A percentile compares a stretch with the other conserved stretches of the same genome.
These are phyloP conservation scores for Gobiocypris rarus DNA, from an alignment of 2,113 vertebrate species.

Conservation along the genomic window DNA sequence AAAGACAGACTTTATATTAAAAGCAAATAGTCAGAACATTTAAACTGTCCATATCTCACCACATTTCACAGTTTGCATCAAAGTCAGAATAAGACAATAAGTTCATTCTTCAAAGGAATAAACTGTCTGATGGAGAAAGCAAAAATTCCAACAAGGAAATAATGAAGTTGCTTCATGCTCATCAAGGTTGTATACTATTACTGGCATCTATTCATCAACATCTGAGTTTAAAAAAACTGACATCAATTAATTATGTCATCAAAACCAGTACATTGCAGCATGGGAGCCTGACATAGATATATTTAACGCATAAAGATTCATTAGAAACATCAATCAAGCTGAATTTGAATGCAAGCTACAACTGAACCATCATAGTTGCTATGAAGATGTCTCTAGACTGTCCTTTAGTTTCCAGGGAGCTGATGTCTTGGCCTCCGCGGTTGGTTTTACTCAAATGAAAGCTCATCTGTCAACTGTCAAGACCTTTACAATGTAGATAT, in stretches of 20 bases:
- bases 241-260: background rate
- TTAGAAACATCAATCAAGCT: constrained; percentile 35
- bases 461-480: constrained; percentile 88
- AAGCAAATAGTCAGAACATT: constrained; percentile 78
- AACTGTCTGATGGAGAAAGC: background rate
- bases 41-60: constrained; percentile 78
- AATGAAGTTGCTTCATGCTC: background rate
- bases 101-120: background rate
- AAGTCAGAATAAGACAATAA: constrained; percentile 27
- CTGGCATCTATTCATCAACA: background rate
- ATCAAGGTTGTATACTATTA: background rate
- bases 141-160: background rate
- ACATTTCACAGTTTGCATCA: constrained; percentile 60
- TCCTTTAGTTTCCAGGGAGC: constrained; percentile 84
- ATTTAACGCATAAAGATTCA: background rate
- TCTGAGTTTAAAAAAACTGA: background rate
- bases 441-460: constrained; percentile 80
- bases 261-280: background rate
- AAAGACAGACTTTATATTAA: constrained; percentile 70
- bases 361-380: constrained; percentile 28
- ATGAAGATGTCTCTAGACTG: constrained; percentile 45
- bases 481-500: constrained; percentile 77
- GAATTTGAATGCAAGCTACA: constrained; percentile 11
- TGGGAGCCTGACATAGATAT: constrained; percentile 5
- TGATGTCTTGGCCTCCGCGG: constrained; percentile 71